Base-by-base conservation (phyloP, 2,888 invertebrate species). In the Subacronicta megacephala region DNA sequence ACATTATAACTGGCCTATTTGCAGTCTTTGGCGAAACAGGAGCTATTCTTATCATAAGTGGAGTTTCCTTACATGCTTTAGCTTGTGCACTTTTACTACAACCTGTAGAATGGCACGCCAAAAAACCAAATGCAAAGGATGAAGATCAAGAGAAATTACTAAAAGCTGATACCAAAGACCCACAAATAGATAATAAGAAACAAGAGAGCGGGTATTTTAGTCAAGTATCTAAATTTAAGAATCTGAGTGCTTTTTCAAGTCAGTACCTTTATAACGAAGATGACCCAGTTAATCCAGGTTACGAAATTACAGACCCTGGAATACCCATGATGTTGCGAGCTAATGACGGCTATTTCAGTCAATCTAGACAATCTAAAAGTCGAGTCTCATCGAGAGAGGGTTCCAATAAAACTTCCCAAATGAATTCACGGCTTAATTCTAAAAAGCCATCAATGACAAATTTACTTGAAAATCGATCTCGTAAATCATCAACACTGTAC, bases 41-140 rank as follows among this genome's bases (percentile, higher is more conserved):
- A 17, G 95, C 97, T 0, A 94, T 96, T 44, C 84, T 97, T 13
- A 91, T 97, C 23, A 95, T 96, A 72, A 95, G 96, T 15, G 97
- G 95, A 3, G 93, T 97, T 55, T 95, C 96, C 1, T 88, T 96
- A 50, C 96, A 97, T 79, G 95, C 96, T 0, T 87, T 97, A 45
- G 95, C 95, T 20, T 96, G 96, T 69, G 95, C 96, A 2, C 89
- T 96, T 55, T 85, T 97, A 47, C 88, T 97, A 38, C 97, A 97
- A 78, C 97, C 97, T 3, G 96, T 97, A 0, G 95, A 96, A 83
- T 96, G 96, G 96, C 97, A 97, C 81, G 90, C 95, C 3, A 95
- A 95, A 79, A 92, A 89, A 72, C 81, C 84, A 60, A 66, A 62
- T 4, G 31, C 66, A n/a, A 83, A 87, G 56, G 74, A 76, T 45